Percentiles rank a stretch among this genome's conserved stretches.
Conservation (phyloP, 2,888 invertebrate species). For the Rambutsinella grinnellia region DNA sequence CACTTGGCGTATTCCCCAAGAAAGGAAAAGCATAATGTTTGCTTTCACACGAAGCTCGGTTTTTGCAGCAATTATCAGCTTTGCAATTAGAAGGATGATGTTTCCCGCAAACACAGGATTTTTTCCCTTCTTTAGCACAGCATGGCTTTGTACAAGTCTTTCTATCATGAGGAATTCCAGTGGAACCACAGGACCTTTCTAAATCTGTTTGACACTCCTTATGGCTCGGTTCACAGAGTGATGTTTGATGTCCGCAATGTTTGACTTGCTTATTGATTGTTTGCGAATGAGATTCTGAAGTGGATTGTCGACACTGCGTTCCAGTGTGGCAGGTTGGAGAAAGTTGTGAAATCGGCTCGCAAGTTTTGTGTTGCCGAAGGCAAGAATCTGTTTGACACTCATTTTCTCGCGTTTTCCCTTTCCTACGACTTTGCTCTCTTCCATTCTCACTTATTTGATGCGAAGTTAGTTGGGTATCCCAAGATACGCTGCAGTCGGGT, state of each 20-base stretch:
- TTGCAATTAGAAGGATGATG: neutral
- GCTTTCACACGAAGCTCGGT: slow-evolving; percentile 2
- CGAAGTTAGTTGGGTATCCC: too few relatives aligned
- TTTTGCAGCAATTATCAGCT: neutral
- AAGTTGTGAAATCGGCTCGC: too few relatives aligned
- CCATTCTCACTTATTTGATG: too few relatives aligned
- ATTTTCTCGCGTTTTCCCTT: neutral
- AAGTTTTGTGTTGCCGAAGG: neutral
- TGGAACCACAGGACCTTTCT: slow-evolving; percentile 9
- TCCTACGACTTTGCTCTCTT: neutral
- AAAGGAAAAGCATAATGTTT: slow-evolving; percentile 36
- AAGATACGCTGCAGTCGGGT: too few relatives aligned
- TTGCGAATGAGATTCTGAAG: slow-evolving; percentile 16
- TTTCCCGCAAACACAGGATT: neutral
- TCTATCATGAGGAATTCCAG: slow-evolving; percentile 12
- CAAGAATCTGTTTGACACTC: slow-evolving; percentile 15
- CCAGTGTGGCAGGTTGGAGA: slow-evolving; percentile 2
- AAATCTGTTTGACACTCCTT: slow-evolving; percentile 39
- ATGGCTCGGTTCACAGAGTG: neutral
- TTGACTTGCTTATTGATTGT: slow-evolving; percentile 1
- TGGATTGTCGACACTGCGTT: neutral
- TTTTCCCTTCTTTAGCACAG: slow-evolving; percentile 2
- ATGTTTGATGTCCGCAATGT: slow-evolving; percentile 19
- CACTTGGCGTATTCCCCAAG: slow-evolving; percentile 49
- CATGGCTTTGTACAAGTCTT: slow-evolving; percentile 8